A percentile compares a stretch with the other conserved stretches of the same genome.
phyloP scores from a whole-genome alignment of 2,888 invertebrate genomes.

The Agriopis marginaria region DNA sequence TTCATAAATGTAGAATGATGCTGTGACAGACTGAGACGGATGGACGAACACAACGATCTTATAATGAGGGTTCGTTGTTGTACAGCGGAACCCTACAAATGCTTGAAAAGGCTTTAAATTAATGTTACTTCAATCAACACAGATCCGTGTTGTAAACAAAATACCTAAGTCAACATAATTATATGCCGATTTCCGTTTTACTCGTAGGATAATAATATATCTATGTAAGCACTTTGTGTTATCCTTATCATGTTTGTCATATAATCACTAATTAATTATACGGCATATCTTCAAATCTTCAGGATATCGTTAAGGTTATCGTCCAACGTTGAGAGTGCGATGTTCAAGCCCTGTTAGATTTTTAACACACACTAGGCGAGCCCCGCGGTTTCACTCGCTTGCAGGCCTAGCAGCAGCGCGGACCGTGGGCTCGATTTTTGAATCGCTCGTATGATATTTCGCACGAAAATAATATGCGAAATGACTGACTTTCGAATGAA shows the following conservation, averaged over 20 bases:
- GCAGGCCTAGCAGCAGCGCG: too few relatives aligned
- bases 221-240: slow-evolving; percentile 6
- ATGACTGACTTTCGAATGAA: too few relatives aligned
- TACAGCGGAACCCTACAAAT: neutral
- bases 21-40: too few relatives aligned
- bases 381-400: too few relatives aligned
- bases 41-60: too few relatives aligned
- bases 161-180: neutral
- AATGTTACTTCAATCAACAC: neutral
- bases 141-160: neutral
- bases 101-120: neutral
- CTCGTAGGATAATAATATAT: neutral
- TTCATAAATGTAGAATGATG: too few relatives aligned
- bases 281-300: slow-evolving; percentile 4
- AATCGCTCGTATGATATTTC: too few relatives aligned
- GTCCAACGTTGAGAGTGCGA: slow-evolving; percentile 7
- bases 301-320: neutral
- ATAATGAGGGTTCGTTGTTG: too few relatives aligned
- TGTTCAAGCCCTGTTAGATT: neutral
- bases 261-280: slow-evolving; percentile 12
- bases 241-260: slow-evolving; percentile 12
- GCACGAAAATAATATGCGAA: too few relatives aligned
- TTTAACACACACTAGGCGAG: too few relatives aligned
- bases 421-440: too few relatives aligned
- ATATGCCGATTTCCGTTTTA: slow-evolving; percentile 1